These are phyloP conservation scores for Barypeithes pellucidus DNA, from an alignment of 2,888 invertebrate species.

Conservation along the genomic window DNA sequence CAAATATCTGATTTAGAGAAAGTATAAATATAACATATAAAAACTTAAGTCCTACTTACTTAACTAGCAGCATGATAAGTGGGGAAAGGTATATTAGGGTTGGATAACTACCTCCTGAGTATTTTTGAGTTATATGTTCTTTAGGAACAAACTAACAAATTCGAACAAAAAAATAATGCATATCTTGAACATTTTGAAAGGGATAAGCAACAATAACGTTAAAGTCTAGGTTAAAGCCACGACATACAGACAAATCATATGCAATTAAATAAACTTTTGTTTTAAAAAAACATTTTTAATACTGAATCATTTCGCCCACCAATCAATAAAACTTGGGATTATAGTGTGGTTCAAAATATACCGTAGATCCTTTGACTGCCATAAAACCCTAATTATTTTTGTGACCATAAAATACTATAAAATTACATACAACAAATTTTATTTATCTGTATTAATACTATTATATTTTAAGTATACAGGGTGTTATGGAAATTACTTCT, in stretches of 20 bases:
- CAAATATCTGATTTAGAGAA: background rate
- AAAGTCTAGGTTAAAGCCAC: conserved; percentile 5
- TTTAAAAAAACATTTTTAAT: background rate
- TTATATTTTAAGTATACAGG: too few relatives aligned
- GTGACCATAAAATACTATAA: too few relatives aligned
- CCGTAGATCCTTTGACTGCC: too few relatives aligned
- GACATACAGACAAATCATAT: background rate
- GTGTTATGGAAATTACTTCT: too few relatives aligned
- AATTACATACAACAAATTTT: too few relatives aligned
- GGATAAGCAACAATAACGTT: background rate
- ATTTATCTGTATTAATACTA: too few relatives aligned
- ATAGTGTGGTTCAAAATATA: too few relatives aligned
- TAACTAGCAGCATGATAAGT: conserved; percentile 10
- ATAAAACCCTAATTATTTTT: too few relatives aligned
- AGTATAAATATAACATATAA: background rate
- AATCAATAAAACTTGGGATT: too few relatives aligned
- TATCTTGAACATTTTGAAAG: background rate
- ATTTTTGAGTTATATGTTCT: conserved; percentile 10
- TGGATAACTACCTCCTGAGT: conserved; percentile 25
- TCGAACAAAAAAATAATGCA: conserved; percentile 6
- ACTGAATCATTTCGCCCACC: too few relatives aligned
- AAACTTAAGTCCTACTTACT: conserved; percentile 2
- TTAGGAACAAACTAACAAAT: too few relatives aligned
- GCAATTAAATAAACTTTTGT: background rate
- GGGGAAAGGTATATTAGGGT: conserved; percentile 1